phyloP scores from a whole-genome alignment of 35 echinoderm and acorn worm genomes.

The Strongylocentrotus purpuratus region DNA sequence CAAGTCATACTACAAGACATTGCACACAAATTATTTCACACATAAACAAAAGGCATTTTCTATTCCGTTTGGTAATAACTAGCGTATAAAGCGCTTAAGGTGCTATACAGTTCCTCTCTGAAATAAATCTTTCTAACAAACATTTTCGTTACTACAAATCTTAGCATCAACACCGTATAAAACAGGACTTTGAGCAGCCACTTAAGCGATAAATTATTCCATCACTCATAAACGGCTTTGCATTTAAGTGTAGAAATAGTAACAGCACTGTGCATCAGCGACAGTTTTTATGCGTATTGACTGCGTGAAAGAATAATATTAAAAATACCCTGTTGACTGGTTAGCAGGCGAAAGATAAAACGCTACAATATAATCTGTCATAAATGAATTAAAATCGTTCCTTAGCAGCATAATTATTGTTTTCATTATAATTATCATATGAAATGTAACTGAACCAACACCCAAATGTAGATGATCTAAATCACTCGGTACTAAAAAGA shows the following conservation, averaged over 20 bases:
- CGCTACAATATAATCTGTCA: background rate
- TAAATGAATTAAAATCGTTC: too few relatives aligned
- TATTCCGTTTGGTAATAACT: background rate
- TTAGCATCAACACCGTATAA: background rate
- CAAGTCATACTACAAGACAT: background rate
- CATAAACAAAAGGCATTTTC: slow-evolving; percentile 17
- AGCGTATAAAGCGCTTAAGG: background rate
- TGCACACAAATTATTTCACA: background rate
- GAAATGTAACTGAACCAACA: too few relatives aligned
- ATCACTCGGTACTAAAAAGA: too few relatives aligned
- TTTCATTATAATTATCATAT: too few relatives aligned
- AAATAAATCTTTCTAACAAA: background rate
- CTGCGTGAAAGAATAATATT: too few relatives aligned
- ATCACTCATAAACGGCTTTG: background rate
- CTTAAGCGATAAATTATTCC: background rate
- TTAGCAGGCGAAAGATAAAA: background rate
- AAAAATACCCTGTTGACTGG: background rate
- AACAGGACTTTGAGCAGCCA: background rate
- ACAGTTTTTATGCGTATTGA: background rate
- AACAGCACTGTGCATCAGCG: background rate
- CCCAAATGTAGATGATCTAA: too few relatives aligned
- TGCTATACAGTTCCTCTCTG: background rate
- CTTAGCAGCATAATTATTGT: too few relatives aligned
- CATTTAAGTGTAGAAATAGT: background rate
- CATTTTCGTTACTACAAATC: background rate